Conservation (phyloP, 92 coral and sea anemone species). For the Chrysogorgia sp. region DNA sequence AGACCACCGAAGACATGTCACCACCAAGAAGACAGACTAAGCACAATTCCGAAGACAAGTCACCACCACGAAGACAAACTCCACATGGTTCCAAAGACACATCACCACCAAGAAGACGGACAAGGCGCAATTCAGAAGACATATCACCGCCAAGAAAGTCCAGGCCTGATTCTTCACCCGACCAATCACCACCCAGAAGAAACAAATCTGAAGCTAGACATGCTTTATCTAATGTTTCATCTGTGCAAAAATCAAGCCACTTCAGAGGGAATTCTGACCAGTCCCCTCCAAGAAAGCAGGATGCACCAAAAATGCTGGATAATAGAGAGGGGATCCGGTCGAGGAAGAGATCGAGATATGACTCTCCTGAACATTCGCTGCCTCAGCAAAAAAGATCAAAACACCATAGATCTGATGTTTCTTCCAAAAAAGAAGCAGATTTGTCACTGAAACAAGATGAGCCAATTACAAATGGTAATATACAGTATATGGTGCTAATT, state of each 20-base stretch:
- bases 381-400: background rate
- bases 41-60: slow-evolving; percentile 82
- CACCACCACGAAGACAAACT: slow-evolving; percentile 9
- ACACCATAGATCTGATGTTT: background rate
- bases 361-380: slow-evolving; percentile 39
- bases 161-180: slow-evolving; percentile 73
- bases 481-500: too few species aligned
- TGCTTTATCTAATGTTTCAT: slow-evolving; percentile 61
- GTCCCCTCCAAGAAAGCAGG: slow-evolving; percentile 8
- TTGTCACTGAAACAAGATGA: too few species aligned
- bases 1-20: too few species aligned
- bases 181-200: slow-evolving; percentile 79
- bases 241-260: slow-evolving; percentile 19
- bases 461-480: too few species aligned
- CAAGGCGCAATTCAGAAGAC: slow-evolving; percentile 45
- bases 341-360: background rate
- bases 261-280: background rate
- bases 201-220: slow-evolving; percentile 39
- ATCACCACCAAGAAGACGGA: background rate
- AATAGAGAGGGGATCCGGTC: slow-evolving; percentile 8
- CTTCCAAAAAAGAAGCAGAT: too few species aligned
- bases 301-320: slow-evolving; percentile 26
- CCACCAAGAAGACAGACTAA: slow-evolving; percentile 67
- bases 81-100: slow-evolving; percentile 29
- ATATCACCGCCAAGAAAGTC: slow-evolving; percentile 54